phyloP scores from a whole-genome alignment of 2,113 vertebrate genomes.

The Cinclus cinclus region DNA sequence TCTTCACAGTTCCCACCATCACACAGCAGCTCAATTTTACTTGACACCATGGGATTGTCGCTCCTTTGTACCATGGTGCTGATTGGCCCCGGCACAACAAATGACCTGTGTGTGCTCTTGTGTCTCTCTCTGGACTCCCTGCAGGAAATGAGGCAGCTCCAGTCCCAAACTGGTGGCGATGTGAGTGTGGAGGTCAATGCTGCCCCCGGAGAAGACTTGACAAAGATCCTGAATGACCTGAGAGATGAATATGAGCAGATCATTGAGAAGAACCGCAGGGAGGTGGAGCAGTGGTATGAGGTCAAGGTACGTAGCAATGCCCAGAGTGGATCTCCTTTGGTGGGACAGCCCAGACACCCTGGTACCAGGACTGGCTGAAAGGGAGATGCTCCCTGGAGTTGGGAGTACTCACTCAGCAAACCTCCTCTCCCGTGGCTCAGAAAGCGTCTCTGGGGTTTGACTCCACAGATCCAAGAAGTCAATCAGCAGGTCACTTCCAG shows the following conservation, averaged over 20 bases:
- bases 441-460: neutral
- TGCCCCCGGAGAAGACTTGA: conserved; percentile 57
- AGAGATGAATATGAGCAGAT: conserved; percentile 80
- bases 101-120: neutral
- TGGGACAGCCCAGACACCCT: neutral
- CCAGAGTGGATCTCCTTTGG: neutral
- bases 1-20: neutral
- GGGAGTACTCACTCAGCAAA: conserved; percentile 41
- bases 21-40: neutral
- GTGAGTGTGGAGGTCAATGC: neutral
- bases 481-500: conserved; percentile 64
- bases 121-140: neutral
- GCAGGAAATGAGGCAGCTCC: neutral
- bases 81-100: neutral
- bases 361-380: neutral
- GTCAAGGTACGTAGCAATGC: conserved; percentile 71
- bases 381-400: neutral
- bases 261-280: conserved; percentile 76
- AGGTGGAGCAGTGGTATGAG: conserved; percentile 84
- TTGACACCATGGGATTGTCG: neutral
- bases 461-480: conserved; percentile 59
- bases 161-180: too few relatives aligned
- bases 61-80: neutral
- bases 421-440: neutral
- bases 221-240: conserved; percentile 64